Conservation (phyloP, 2,113 vertebrate species). For the Helogale parvula region DNA sequence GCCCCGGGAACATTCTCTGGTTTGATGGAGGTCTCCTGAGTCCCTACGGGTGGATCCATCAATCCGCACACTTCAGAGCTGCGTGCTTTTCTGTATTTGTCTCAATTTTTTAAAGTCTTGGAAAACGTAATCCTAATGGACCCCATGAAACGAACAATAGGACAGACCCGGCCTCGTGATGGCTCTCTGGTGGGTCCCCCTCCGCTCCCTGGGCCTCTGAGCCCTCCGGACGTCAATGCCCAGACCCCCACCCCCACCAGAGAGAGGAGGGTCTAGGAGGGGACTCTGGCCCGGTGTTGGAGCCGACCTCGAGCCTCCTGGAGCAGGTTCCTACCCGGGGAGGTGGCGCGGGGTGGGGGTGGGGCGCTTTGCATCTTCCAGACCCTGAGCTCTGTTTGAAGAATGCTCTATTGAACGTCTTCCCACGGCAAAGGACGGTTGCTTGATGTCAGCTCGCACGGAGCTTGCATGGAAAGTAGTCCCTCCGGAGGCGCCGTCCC, state of each 20-base stretch:
- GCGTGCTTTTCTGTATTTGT: fast-evolving
- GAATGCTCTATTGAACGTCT: background rate
- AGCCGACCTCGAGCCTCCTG: background rate
- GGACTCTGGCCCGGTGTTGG: fast-evolving
- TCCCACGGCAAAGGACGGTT: background rate
- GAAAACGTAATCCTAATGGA: background rate
- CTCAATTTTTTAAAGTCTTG: background rate
- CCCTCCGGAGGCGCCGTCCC: background rate
- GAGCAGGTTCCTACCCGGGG: background rate
- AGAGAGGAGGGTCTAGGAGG: fast-evolving
- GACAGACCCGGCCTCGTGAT: background rate
- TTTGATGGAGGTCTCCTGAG: no score
- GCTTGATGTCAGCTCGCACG: background rate
- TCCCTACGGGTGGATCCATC: fast-evolving
- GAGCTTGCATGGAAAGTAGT: background rate
- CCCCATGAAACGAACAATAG: background rate
- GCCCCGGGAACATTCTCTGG: fast-evolving
- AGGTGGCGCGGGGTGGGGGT: no score
- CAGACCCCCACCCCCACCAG: background rate
- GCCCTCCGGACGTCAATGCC: background rate
- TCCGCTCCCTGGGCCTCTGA: fast-evolving
- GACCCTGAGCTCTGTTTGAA: background rate
- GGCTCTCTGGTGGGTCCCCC: background rate
- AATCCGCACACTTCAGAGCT: fast-evolving
- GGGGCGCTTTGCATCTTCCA: background rate